Conservation (phyloP, 2,113 vertebrate genomes). For the Larimichthys polyactis region DNA sequence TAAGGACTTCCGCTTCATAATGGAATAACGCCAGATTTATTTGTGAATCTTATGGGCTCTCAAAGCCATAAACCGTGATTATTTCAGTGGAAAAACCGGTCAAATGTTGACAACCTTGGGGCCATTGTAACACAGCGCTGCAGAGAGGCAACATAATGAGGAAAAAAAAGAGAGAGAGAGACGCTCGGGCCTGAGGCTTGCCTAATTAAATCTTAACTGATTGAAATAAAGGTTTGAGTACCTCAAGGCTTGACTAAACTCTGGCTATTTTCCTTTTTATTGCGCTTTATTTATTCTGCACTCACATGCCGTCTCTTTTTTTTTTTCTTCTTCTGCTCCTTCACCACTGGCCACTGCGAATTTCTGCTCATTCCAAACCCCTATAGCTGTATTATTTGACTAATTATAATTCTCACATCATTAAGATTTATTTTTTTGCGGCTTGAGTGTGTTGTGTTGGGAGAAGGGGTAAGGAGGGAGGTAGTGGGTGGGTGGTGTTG, state of each 20-base stretch:
- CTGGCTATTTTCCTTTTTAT: slow-evolving; percentile 85
- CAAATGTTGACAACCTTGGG: slow-evolving; percentile 93
- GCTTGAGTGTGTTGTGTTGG: slow-evolving; percentile 15
- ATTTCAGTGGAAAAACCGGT: slow-evolving; percentile 88
- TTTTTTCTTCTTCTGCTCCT: slow-evolving; percentile 18
- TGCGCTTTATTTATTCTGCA: slow-evolving; percentile 80
- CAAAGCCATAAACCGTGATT: slow-evolving; percentile 83
- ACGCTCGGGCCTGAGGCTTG: slow-evolving; percentile 89
- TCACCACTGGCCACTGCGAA: slow-evolving; percentile 80
- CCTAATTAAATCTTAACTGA: slow-evolving; percentile 96
- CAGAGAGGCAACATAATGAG: slow-evolving; percentile 92
- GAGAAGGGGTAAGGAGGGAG: slow-evolving; percentile 56
- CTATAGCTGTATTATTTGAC: slow-evolving; percentile 92
- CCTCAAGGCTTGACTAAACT: slow-evolving; percentile 90
- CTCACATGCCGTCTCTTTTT: slow-evolving; percentile 50
- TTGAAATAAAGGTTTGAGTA: slow-evolving; percentile 90
- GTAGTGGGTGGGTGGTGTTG: slow-evolving; percentile 1
- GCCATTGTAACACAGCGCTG: slow-evolving; percentile 88
- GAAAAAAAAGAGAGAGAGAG: slow-evolving; percentile 77
- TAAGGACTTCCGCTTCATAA: slow-evolving; percentile 84
- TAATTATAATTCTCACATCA: slow-evolving; percentile 94
- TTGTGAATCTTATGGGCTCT: slow-evolving; percentile 83
- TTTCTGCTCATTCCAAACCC: slow-evolving; percentile 86
- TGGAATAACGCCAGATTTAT: slow-evolving; percentile 89
- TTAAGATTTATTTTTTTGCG: slow-evolving; percentile 87